phyloP scores from a whole-genome alignment of 2,797 vertebrate genomes.

The Coilia nasus region DNA sequence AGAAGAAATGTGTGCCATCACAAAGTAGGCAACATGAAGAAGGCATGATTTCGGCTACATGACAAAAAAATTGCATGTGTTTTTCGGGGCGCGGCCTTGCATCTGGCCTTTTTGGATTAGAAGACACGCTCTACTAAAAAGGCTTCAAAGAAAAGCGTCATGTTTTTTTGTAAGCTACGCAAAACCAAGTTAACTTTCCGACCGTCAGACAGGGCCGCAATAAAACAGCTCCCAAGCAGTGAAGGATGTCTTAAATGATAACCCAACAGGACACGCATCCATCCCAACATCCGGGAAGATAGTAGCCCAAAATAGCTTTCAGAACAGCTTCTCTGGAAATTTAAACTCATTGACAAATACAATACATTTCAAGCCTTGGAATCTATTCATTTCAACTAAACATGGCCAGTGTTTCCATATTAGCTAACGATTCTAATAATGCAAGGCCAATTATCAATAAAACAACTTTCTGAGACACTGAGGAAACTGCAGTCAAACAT shows the following conservation, averaged over 20 bases:
- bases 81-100: slow-evolving; percentile 2
- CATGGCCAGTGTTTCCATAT: not conserved
- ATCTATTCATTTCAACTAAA: not conserved
- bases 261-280: not conserved
- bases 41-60: not conserved
- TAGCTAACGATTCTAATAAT: not conserved
- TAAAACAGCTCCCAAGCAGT: not conserved
- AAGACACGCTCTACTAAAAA: not conserved
- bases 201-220: not conserved
- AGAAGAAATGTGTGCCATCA: not conserved
- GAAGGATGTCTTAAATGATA: slow-evolving; percentile 13
- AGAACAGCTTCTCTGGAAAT: not conserved
- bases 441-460: not conserved
- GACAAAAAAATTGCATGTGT: not conserved
- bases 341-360: not conserved
- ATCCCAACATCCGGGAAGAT: not conserved
- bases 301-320: not conserved
- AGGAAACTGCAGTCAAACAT: not conserved
- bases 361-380: not conserved
- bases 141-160: slow-evolving; percentile 16
- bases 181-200: not conserved
- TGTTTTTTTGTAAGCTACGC: slow-evolving; percentile 40
- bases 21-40: not conserved
- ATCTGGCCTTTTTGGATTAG: slow-evolving; percentile 10
- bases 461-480: not conserved